Percentiles rank a stretch among this genome's conserved stretches.
Evolutionary conservation across 2,113 vertebrate species (phyloP).

Genomic region (Dipodomys ordii): DNA sequence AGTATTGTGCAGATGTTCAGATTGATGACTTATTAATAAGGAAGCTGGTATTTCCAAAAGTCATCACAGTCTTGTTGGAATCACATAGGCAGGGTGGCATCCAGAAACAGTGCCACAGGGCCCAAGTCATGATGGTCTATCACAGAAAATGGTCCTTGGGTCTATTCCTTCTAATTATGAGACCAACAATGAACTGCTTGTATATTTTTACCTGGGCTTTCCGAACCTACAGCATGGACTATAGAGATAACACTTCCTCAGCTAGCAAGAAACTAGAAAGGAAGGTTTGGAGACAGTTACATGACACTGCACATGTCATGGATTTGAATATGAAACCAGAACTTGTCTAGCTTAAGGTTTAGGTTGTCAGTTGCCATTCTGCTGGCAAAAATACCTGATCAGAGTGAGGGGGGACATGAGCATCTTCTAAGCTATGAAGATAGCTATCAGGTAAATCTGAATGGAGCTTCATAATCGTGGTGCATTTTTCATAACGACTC

Average conservation of each 20-base stretch:
- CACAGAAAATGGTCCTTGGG: neutral
- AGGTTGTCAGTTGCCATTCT: too few relatives aligned
- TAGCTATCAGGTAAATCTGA: too few relatives aligned
- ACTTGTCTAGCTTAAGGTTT: neutral
- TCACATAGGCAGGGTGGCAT: neutral
- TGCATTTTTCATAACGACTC: neutral
- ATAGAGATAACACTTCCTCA: neutral
- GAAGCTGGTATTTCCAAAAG: neutral
- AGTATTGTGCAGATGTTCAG: neutral
- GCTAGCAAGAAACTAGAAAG: neutral
- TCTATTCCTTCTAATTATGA: neutral
- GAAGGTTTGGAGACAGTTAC: neutral
- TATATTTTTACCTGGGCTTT: neutral
- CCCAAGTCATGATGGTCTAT: neutral
- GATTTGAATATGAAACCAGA: neutral
- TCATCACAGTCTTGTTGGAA: neutral
- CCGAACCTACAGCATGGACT: neutral
- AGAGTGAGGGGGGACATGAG: neutral
- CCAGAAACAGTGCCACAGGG: neutral
- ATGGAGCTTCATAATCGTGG: neutral
- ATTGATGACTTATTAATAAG: neutral
- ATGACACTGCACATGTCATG: neutral
- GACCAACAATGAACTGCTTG: neutral
- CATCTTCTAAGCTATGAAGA: neutral
- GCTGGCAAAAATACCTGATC: neutral